Conservation (phyloP, 2,888 invertebrate species). For the Beris chalybata region DNA sequence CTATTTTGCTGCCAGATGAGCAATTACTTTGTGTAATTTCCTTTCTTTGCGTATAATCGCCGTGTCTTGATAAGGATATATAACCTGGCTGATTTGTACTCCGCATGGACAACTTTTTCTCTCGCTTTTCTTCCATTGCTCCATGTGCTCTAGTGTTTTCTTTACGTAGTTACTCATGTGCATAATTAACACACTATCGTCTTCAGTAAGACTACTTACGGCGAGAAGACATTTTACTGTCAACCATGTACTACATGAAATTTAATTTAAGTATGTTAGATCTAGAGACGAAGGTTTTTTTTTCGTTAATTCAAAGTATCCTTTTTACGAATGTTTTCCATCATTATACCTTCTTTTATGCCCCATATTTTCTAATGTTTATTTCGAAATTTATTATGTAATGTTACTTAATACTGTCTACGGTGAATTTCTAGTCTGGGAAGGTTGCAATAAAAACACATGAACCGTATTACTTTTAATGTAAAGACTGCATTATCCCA, state of each 20-base stretch:
- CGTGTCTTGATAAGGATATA: slow-evolving; percentile 29
- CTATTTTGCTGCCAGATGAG: slow-evolving; percentile 38
- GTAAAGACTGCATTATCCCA: too few relatives aligned
- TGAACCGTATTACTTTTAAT: too few relatives aligned
- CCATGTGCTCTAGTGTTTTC: slow-evolving; percentile 8
- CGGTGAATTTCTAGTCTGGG: too few relatives aligned
- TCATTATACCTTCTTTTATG: too few relatives aligned
- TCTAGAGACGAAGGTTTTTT: slow-evolving; percentile 11
- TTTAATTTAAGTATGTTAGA: slow-evolving; percentile 25
- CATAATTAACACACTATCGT: slow-evolving; percentile 32
- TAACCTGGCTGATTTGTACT: slow-evolving; percentile 30
- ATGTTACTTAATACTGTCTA: too few relatives aligned
- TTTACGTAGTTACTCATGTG: slow-evolving; percentile 31
- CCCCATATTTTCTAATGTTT: too few relatives aligned
- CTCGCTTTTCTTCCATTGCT: slow-evolving; percentile 2
- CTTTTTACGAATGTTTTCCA: too few relatives aligned
- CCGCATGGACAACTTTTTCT: slow-evolving; percentile 24
- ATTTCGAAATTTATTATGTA: too few relatives aligned
- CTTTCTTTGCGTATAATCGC: slow-evolving; percentile 32
- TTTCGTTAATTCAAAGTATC: neutral
- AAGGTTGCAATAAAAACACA: too few relatives aligned
- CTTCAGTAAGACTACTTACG: slow-evolving; percentile 8
- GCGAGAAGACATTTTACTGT: slow-evolving; percentile 21
- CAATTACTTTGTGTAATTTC: slow-evolving; percentile 37
- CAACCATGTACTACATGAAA: slow-evolving; percentile 6